Base-by-base conservation (phyloP, 2,797 vertebrate species). In the Darevskia mixta region DNA sequence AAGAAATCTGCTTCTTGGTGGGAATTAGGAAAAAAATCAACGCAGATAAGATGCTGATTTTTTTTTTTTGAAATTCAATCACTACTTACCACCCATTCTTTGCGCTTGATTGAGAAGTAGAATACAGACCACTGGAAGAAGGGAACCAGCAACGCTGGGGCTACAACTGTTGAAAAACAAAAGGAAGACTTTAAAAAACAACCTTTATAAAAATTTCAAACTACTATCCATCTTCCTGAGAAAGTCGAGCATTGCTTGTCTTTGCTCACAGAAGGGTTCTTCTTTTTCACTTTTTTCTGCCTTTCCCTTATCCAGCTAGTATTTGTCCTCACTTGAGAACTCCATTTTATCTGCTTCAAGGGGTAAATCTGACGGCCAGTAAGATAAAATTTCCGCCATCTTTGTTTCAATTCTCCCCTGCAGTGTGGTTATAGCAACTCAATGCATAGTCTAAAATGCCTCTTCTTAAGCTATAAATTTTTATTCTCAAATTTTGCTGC, bases 91-190 rank as follows among this genome's bases (percentile, higher is more conserved):
- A 96, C 64, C 97, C 97, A 97, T 88, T 97, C 95, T 90, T 93
- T 97, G 82, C 95, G 96, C 90, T 94, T 95, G 92, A 97, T n/a
- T 18, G 79, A 32, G 17, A 95, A 97, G 88, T 97, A 97, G 94
- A 97, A 95, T 88, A 96, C 84, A 29, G 97, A 97, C 89, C 97
- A 93, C 93, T 98, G 97, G 94, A 98, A 97, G 93, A 97, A 97
- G 45, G 97, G 90, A 6, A 97, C 1, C 1, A 98, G 2, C 86
- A 97, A 93, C 2, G 96, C 94, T 0, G 97, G 97, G 10, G 97
- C 97, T 79, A 97, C 87, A 25, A 98, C 97, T 98, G 89, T 49
- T 72, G 69, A 32, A 82, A 41, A 81, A 1, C 67, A 81, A 90
- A 69, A 41, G 91, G 61, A 79, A 4, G 8, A 35, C 20, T 45